Evolutionary conservation across 2,113 vertebrate genomes (phyloP), one percentile per base, ranked within the genome.

Genomic region (Sylvia atricapilla): DNA sequence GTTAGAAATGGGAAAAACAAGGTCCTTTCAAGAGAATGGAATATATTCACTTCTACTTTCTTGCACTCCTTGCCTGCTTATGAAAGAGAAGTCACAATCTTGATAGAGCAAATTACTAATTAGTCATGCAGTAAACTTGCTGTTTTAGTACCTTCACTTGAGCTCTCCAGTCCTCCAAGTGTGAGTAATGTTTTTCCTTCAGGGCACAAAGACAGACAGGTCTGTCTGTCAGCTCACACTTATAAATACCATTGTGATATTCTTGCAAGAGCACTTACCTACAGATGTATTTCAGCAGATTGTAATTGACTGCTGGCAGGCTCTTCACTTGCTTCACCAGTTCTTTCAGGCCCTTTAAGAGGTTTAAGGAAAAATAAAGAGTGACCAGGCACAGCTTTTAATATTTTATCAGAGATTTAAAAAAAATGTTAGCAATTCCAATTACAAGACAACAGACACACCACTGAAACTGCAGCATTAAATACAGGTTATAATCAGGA

Each of bases 201-300:
- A 64, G 81, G 69, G 69, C 62, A 91, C 31, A 30, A 3, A 47
- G 4, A 66, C 47, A 84, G 76, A 74, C 43, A 62, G 22, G 28
- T 49, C 28, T 91, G 33, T 69, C 62, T 89, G 74, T 63, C 69
- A 72, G 67, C 63, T 69, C 37, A 35, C 47, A 55, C 56, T 60
- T 84, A 90, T 10, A 70, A 85, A 76, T 37, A 37, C 13, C 59
- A 69, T 10, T 33, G 62, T 33, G 64, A 83, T 66, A 55, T 28
- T 84, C 67, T 74, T 84, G 44, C 62, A 55, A 70, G 37, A 67
- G 41, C 39, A 95, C 97, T 97, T 98, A 99, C 99, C 99, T 99
- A 98, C 99, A 99, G 93, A 99, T 99, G 85, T 99, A 99, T 96
- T 99, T 99, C 80, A 99, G 98, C 60, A 99, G 98, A 95, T 99